These are phyloP conservation scores for Onthophagus sagittarius DNA, from an alignment of 2,888 invertebrate species.

Conservation along the genomic window DNA sequence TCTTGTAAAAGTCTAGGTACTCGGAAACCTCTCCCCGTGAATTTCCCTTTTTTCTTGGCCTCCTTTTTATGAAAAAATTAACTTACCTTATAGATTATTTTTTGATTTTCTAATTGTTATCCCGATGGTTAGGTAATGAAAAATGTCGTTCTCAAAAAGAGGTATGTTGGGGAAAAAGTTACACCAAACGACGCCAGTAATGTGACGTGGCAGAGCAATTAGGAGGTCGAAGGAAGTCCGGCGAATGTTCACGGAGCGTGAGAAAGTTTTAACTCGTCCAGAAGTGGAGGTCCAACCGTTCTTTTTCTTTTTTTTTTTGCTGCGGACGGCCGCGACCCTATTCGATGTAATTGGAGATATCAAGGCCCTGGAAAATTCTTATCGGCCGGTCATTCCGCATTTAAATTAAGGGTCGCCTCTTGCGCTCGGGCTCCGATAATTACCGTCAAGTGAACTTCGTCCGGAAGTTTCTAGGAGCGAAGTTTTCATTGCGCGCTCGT, in stretches of 20 bases:
- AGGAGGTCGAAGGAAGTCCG: neutral
- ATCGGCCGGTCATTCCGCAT: constrained; percentile 1
- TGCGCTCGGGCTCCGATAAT: neutral
- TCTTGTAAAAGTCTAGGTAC: constrained; percentile 47
- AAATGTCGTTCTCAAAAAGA: no score
- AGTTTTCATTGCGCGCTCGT: neutral
- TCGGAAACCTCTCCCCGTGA: neutral
- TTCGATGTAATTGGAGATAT: constrained; percentile 11
- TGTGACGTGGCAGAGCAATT: constrained; percentile 1
- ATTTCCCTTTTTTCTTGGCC: neutral
- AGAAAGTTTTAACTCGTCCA: constrained; percentile 6
- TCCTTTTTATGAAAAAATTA: neutral
- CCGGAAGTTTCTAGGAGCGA: neutral
- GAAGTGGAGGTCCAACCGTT: neutral
- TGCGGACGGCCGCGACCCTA: constrained; percentile 5
- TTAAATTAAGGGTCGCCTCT: constrained; percentile 4
- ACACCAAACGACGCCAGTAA: neutral
- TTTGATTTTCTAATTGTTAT: neutral
- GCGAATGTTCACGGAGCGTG: constrained; percentile 1
- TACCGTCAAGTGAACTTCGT: neutral
- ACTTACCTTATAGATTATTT: neutral
- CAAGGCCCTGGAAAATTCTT: constrained; percentile 10
- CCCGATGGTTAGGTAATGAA: no score
- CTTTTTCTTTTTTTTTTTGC: neutral
- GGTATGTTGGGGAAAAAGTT: neutral